phyloP scores from a whole-genome alignment of 2,113 vertebrate genomes.

The Otolemur garnettii region DNA sequence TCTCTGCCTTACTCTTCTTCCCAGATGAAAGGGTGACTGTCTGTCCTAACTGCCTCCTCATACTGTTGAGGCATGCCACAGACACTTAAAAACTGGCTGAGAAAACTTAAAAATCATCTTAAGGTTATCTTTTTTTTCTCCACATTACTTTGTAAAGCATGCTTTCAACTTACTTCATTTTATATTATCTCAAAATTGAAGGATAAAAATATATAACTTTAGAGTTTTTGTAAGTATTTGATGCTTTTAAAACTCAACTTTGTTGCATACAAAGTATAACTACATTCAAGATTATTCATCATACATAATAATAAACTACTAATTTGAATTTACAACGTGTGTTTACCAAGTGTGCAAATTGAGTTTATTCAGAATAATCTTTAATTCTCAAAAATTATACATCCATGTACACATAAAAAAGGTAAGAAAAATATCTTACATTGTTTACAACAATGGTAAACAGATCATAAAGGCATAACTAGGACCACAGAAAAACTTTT shows the following conservation, averaged over 20 bases:
- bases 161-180: constrained; percentile 34
- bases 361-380: constrained; percentile 38
- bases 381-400: constrained; percentile 42
- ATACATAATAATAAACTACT: constrained; percentile 28
- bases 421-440: background rate
- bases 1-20: constrained; percentile 22
- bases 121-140: background rate
- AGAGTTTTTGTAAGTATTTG: background rate
- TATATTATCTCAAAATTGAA: constrained; percentile 56
- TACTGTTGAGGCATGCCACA: background rate
- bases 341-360: background rate
- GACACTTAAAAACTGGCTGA: constrained; percentile 50
- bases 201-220: background rate
- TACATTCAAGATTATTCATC: constrained; percentile 47
- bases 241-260: constrained; percentile 27
- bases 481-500: constrained; percentile 45
- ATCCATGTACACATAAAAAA: background rate
- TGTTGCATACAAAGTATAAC: constrained; percentile 35
- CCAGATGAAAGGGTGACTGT: constrained; percentile 32
- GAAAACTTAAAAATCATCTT: constrained; percentile 24
- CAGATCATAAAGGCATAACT: background rate
- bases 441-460: constrained; percentile 42
- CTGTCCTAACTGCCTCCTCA: background rate
- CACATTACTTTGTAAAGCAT: constrained; percentile 16
- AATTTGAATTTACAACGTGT: constrained; percentile 43